Evolutionary conservation across 1,140 invertebrate genomes (phyloP), one percentile per base, ranked within the genome.

Genomic region (Antheraea pernyi): DNA sequence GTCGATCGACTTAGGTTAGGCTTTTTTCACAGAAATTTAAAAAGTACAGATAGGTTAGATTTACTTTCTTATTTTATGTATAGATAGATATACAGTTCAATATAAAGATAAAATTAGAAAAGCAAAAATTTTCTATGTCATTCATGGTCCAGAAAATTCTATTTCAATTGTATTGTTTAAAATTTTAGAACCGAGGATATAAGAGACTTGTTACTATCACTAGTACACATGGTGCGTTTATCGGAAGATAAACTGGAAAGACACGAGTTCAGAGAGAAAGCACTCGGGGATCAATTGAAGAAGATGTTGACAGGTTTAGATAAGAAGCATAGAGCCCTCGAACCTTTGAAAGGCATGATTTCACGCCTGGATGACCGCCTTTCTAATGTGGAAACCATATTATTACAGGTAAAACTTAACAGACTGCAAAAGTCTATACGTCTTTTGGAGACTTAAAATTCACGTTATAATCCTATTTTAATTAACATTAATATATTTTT

Each of bases 211-310:
- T 95, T 98, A 85, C 84, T 97, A 72, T 96, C 96, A 30, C 89
- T 98, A 71, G 96, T 97, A 60, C 95, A 97, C 83, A 95, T 97
- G 86, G 95, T 97, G 87, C 93, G 96, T 22, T 94, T 95, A 22
- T 95, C 96, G 69, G 96, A 96, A 60, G 96, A 96, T 79, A 98
- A 98, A 88, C 84, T 98, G 71, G 97, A 97, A 79, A 91, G 97
- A 30, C 97, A 98, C 84, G 97, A 98, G 84, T 95, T 94, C 68
- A 92, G 97, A 16, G 97, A 97, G 82, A 94, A 96, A 58, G 95
- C 96, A 8, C 86, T 97, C 2, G 97, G 96, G 0, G 97, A 97
- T 67, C 94, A 96, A 68, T 78, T 97, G 7, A 97, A 97, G 89
- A 96, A 96, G 85, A 94, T 94, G 1, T 84, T 98, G 42, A 83